These are phyloP conservation scores for Sebastes flavidus DNA, from an alignment of 2,797 vertebrate species.

Conservation along the genomic window DNA sequence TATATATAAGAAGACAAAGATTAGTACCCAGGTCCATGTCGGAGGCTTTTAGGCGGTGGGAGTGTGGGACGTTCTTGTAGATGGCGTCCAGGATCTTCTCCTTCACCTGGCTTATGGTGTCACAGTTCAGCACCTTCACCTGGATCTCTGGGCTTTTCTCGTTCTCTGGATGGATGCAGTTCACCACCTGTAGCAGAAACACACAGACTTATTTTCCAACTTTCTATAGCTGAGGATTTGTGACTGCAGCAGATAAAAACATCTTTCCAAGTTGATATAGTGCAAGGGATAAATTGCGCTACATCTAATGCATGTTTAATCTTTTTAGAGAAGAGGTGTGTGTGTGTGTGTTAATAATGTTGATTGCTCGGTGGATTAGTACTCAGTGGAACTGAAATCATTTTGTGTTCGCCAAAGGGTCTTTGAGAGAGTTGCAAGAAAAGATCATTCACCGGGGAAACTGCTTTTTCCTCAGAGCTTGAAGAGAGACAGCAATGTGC, in stretches of 20 bases:
- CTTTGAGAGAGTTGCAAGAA: background rate
- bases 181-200: slow-evolving; percentile 87
- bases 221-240: background rate
- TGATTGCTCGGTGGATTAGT: slow-evolving; percentile 28
- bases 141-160: slow-evolving; percentile 95
- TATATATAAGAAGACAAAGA: background rate
- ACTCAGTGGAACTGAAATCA: slow-evolving; percentile 19
- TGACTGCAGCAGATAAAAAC: background rate
- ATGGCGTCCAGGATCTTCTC: slow-evolving; percentile 98
- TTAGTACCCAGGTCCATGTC: slow-evolving; percentile 96
- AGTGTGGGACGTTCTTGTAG: slow-evolving; percentile 97
- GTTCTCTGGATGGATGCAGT: slow-evolving; percentile 95
- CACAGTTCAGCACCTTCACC: slow-evolving; percentile 96
- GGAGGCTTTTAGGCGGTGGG: slow-evolving; percentile 93
- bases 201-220: background rate
- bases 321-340: background rate
- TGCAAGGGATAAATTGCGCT: background rate
- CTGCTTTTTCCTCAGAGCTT: slow-evolving; percentile 20
- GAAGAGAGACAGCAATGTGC: slow-evolving; percentile 8
- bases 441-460: slow-evolving; percentile 27
- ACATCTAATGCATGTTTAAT: background rate
- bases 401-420: slow-evolving; percentile 32
- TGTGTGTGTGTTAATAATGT: slow-evolving; percentile 9
- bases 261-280: background rate
- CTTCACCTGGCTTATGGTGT: slow-evolving; percentile 97